phyloP scores from a whole-genome alignment of 2,888 invertebrate genomes.

The Salpingus planirostris region DNA sequence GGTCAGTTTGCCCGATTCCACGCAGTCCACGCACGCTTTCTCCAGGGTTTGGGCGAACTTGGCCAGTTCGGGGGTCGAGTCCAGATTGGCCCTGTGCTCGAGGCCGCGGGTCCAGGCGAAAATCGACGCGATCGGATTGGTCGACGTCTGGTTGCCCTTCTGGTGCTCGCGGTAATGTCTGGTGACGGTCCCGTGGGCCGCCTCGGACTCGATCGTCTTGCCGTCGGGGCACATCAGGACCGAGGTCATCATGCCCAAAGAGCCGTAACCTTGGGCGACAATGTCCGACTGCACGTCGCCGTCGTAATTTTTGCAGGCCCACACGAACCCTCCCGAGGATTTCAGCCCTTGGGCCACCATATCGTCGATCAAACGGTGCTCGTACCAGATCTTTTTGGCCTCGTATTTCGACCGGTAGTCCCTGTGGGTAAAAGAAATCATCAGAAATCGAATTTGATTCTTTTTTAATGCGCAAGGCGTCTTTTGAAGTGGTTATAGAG shows the following conservation, averaged over 20 bases:
- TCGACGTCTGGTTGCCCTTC: conserved; percentile 77
- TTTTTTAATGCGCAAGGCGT: too few relatives aligned
- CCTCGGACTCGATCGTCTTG: conserved; percentile 83
- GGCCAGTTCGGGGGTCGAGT: conserved; percentile 64
- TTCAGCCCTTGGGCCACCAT: conserved; percentile 85
- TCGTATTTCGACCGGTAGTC: conserved; percentile 69
- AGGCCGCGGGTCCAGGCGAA: conserved; percentile 87
- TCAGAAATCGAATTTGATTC: too few relatives aligned
- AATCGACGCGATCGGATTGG: conserved; percentile 86
- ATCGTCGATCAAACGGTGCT: conserved; percentile 85
- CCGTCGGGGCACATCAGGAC: conserved; percentile 84
- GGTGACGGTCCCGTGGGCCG: conserved; percentile 88
- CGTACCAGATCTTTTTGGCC: conserved; percentile 76
- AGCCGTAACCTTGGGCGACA: conserved; percentile 72
- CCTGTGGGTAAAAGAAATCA: too few relatives aligned
- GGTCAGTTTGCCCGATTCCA: conserved; percentile 76
- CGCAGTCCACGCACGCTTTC: conserved; percentile 71
- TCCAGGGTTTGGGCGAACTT: conserved; percentile 64
- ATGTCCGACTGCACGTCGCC: conserved; percentile 88
- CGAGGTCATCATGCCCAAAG: conserved; percentile 85
- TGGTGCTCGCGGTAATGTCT: conserved; percentile 82
- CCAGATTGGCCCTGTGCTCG: conserved; percentile 73
- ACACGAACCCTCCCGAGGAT: conserved; percentile 78
- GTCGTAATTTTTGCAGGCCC: conserved; percentile 91
- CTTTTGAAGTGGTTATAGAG: too few relatives aligned